Conservation (phyloP, 2,888 invertebrate species). For the Caenorhabditis virilis region DNA sequence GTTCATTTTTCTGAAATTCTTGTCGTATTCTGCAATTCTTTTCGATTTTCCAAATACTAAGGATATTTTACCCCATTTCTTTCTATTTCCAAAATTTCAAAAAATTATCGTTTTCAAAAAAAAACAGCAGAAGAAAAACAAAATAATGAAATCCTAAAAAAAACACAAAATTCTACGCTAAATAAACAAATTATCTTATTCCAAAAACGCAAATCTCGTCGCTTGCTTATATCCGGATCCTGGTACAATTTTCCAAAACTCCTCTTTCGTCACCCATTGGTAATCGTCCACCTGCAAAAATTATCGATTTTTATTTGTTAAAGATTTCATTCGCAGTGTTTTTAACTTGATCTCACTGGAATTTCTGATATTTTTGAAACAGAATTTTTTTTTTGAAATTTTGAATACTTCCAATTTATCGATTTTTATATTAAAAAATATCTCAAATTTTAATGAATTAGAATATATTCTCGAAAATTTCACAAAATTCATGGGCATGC, state of each 20-base stretch:
- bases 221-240: conserved; percentile 37
- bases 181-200: conserved; percentile 24
- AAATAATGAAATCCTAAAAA: neutral
- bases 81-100: neutral
- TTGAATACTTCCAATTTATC: neutral
- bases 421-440: neutral
- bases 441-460: no score
- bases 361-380: neutral
- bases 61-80: no score
- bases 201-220: conserved; percentile 38
- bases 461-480: no score
- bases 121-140: conserved; percentile 5
- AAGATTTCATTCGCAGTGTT: no score
- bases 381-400: neutral
- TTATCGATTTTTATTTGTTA: neutral
- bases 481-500: no score
- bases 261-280: conserved; percentile 55
- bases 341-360: neutral
- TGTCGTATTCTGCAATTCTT: neutral
- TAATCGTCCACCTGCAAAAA: conserved; percentile 41
- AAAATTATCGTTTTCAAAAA: neutral
- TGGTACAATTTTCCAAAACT: conserved; percentile 45
- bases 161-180: conserved; percentile 3
- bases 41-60: neutral
- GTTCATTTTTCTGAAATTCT: conserved; percentile 8